Percentiles rank a stretch among this genome's conserved stretches.
Conservation (phyloP, 2,113 vertebrate species). For the Passer montanus region DNA sequence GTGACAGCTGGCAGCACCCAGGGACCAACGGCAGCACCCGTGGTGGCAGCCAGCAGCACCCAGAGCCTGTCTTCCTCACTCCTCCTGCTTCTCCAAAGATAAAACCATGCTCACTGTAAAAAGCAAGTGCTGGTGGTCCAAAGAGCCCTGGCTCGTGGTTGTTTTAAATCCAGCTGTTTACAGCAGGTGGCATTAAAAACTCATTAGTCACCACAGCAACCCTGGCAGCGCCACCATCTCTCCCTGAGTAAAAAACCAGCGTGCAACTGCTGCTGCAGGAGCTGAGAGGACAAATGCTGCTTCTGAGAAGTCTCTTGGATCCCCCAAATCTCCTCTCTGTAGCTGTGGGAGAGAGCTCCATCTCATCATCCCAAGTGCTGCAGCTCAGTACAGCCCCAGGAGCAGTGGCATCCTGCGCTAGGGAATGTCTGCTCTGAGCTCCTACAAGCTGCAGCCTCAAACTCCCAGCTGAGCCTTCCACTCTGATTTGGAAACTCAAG, state of each 20-base stretch:
- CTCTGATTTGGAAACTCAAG: background rate
- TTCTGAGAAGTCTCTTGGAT: background rate
- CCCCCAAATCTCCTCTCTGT: background rate
- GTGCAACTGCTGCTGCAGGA: background rate
- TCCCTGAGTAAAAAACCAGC: fast-evolving
- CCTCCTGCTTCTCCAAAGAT: background rate
- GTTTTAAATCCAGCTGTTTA: slow-evolving; percentile 27
- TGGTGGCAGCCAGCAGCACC: background rate
- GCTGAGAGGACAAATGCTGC: background rate
- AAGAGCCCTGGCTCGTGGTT: background rate
- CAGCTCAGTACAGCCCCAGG: fast-evolving
- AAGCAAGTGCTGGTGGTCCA: background rate
- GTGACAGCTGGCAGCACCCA: background rate
- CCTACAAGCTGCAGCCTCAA: background rate
- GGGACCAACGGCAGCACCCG: background rate
- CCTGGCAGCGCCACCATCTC: fast-evolving
- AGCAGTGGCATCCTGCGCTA: fast-evolving
- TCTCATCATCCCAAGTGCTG: background rate
- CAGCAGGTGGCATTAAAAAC: slow-evolving; percentile 26
- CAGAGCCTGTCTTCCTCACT: background rate
- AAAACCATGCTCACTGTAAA: background rate
- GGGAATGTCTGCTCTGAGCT: background rate
- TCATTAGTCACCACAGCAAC: background rate
- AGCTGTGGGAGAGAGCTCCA: background rate
- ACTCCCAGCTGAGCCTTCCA: background rate